Conservation (phyloP, 2,113 vertebrate genomes). For the Grammomys surdaster region DNA sequence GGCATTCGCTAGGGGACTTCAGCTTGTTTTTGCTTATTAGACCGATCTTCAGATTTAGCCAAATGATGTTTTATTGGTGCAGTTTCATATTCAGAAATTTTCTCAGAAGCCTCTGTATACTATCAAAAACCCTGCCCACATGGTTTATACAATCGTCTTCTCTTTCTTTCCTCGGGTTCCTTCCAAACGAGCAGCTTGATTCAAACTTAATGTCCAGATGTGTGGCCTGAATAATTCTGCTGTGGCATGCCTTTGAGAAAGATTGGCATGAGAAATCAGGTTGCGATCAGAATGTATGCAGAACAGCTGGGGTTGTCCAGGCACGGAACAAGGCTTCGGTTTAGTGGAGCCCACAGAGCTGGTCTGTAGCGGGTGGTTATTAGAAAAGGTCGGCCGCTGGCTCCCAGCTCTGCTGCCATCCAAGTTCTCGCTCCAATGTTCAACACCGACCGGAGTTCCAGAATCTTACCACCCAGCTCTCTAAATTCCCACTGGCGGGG, state of each 20-base stretch:
- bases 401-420: too few species aligned
- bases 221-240: background rate
- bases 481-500: too few species aligned
- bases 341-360: background rate
- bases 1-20: background rate
- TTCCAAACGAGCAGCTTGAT: constrained; percentile 18
- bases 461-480: too few species aligned
- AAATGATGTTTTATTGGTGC: background rate
- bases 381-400: too few species aligned
- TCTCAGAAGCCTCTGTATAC: background rate
- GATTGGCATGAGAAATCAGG: background rate
- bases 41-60: background rate
- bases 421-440: too few species aligned
- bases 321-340: background rate
- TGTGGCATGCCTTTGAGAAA: background rate
- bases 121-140: background rate
- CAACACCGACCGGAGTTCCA: too few species aligned
- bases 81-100: background rate
- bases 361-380: too few species aligned
- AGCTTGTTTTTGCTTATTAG: background rate
- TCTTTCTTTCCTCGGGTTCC: background rate
- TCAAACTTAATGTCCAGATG: background rate
- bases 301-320: background rate
- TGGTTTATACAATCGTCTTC: background rate
- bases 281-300: background rate